Base-by-base conservation (phyloP, 2,797 vertebrate genomes). In the Pygocentrus nattereri region DNA sequence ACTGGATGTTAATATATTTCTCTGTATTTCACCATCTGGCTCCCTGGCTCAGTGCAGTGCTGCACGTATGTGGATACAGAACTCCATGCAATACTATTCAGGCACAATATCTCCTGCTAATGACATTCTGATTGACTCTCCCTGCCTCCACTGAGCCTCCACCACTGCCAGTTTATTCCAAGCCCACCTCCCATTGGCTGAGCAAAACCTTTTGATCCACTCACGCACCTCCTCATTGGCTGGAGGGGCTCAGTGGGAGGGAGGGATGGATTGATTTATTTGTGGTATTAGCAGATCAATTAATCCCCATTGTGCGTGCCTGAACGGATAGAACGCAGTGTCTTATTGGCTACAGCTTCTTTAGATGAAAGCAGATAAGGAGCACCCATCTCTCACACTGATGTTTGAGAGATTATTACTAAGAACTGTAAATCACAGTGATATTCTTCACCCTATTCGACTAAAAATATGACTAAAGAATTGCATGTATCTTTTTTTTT, bases 221-320 rank as follows among this genome's bases (percentile, higher is more conserved):
- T 79, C 84, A 86, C 70, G 62, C 76, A 84, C 84, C 58, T 72
- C 90, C 82, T 87, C 84, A 93, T 94, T 94, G 94, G 94, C 80
- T 83, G 25, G 83, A 88, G 30, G 88, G 90, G 91, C 90, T 87
- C 88, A 65, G 84, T 90, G 89, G 90, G 82, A 74, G 80, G 87
- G 92, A 89, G 86, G 88, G 85, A 95, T 95, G 88, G 85, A 95
- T 95, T 94, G 94, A 95, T 95, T 94, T 94, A 95, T 95, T 92
- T 92, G 93, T 93, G 94, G 94, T 95, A 95, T 95, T 95, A 95
- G 92, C 88, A 86, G 93, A 94, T 95, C 94, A 94, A 95, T 95
- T 95, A 94, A 95, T 94, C 94, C 94, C 93, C 87, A 93, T 95
- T 95, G 93, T 95, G 93, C 93, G 93, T 94, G 94, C 94, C 93